Base-by-base conservation (phyloP, 2,113 vertebrate genomes). In the Gadus chalcogrammus region DNA sequence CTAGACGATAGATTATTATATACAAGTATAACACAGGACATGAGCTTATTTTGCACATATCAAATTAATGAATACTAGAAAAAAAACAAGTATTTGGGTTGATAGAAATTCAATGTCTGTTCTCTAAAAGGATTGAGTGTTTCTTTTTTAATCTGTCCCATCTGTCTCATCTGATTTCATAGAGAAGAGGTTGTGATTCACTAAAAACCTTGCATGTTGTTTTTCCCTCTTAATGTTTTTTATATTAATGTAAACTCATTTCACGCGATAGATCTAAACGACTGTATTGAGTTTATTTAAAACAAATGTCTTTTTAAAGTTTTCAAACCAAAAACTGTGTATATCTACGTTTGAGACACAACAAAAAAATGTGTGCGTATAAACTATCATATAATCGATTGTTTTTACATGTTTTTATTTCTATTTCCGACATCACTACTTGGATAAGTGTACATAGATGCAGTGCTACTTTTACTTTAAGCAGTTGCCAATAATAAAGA, bases 21-120 rank as follows among this genome's bases (percentile, higher is more conserved):
- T 65, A 35, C 70, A 77, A 70, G 65, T 87, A 77, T 82, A 83
- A 84, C 74, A 81, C 93, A 84, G 77, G 74, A 79, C 79, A 88
- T 87, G 84, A 87, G 91, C 92, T 93, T 93, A 69, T 87, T 83
- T 93, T 93, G 94, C 93, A 94, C 94, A 88, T 91, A 87, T 85
- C 17, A 82, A 85, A 86, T 79, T 84, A 86, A 87, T 87, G 86
- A 77, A 74, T 67, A 79, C 68, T 52, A 76, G 61, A 74, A 75
- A 76, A 74, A 63, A 68, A 72, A 69, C 1, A 76, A 42, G 11
- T 42, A 42, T 42, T 42, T 42, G 38, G 38, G 38, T 42, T 42
- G 38, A 42, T 42, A 6, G 38, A 42, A 8, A 42, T 6, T 42
- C 11, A 8, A 42, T 42, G 11, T 42, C 38, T 42, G 2, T 62